phyloP scores from a whole-genome alignment of 2,797 vertebrate species.

The Diglossa cyanea region DNA sequence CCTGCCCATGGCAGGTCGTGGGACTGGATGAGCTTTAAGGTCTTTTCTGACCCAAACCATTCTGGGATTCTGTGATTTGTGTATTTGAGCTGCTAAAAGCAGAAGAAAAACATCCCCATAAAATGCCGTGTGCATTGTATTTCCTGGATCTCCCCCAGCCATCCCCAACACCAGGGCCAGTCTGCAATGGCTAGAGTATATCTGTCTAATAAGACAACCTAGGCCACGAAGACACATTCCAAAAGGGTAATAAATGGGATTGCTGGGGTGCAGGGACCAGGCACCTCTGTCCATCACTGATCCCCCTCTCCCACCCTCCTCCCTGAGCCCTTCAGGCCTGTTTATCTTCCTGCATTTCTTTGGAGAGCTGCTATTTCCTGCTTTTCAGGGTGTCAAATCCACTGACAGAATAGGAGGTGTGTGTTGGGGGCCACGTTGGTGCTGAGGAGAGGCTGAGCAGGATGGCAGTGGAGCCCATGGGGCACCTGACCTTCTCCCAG shows the following conservation, averaged over 20 bases:
- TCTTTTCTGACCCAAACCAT: background rate
- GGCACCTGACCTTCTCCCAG: fast-evolving
- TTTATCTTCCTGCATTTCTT: background rate
- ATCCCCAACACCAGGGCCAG: too few relatives aligned
- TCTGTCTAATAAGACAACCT: too few relatives aligned
- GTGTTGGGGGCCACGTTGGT: background rate
- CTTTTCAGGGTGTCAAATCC: background rate
- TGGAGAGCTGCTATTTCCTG: background rate
- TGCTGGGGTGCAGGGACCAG: background rate
- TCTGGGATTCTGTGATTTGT: background rate
- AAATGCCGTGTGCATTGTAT: background rate
- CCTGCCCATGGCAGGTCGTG: background rate
- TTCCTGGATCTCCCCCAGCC: background rate
- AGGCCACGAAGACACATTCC: too few relatives aligned
- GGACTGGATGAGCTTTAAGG: fast-evolving
- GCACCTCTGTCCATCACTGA: fast-evolving
- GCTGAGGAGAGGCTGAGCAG: background rate
- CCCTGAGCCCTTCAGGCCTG: background rate
- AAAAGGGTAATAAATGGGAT: background rate
- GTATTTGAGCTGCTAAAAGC: background rate
- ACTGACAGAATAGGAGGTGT: background rate
- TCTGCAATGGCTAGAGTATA: fast-evolving
- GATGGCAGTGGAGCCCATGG: fast-evolving
- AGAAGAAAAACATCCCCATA: fast-evolving
- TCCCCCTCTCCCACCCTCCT: background rate